phyloP scores from a whole-genome alignment of 2,888 invertebrate species.

The Pyrgus malvae region DNA sequence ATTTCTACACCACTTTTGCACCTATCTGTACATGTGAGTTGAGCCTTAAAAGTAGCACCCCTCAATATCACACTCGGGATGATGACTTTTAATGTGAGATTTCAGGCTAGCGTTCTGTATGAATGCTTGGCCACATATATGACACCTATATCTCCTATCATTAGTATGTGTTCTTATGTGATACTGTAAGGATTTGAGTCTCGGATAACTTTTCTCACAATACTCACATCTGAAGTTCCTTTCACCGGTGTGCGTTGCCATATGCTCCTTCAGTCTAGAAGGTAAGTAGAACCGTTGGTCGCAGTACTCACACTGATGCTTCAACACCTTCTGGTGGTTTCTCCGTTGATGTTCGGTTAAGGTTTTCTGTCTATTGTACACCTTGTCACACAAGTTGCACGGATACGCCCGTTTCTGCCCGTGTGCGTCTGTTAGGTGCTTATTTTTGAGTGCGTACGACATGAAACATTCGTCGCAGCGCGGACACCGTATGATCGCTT shows the following conservation, averaged over 20 bases:
- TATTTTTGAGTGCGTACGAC: constrained; percentile 70
- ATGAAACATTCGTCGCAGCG: constrained; percentile 72
- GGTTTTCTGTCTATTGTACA: constrained; percentile 70
- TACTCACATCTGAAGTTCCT: constrained; percentile 80
- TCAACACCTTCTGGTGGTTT: constrained; percentile 70
- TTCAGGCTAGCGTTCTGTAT: constrained; percentile 82
- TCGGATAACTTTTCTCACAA: constrained; percentile 83
- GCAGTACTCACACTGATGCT: constrained; percentile 80
- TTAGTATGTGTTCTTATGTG: constrained; percentile 83
- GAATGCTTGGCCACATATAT: constrained; percentile 71
- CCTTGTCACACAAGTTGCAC: constrained; percentile 71
- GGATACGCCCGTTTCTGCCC: constrained; percentile 70
- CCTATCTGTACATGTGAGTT: no score
- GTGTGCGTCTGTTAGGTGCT: constrained; percentile 68
- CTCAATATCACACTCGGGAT: constrained; percentile 72
- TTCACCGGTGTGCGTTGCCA: constrained; percentile 79
- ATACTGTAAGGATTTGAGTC: constrained; percentile 81
- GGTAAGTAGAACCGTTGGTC: constrained; percentile 77
- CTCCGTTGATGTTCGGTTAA: constrained; percentile 68
- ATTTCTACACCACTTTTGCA: no score
- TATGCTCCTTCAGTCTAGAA: constrained; percentile 71
- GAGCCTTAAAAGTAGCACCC: constrained; percentile 57
- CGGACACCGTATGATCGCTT: constrained; percentile 68
- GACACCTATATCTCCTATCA: constrained; percentile 79
- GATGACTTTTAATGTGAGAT: constrained; percentile 81